Evolutionary conservation across 1,140 invertebrate species (phyloP).

Genomic region (Oncopodura yosiiana): DNA sequence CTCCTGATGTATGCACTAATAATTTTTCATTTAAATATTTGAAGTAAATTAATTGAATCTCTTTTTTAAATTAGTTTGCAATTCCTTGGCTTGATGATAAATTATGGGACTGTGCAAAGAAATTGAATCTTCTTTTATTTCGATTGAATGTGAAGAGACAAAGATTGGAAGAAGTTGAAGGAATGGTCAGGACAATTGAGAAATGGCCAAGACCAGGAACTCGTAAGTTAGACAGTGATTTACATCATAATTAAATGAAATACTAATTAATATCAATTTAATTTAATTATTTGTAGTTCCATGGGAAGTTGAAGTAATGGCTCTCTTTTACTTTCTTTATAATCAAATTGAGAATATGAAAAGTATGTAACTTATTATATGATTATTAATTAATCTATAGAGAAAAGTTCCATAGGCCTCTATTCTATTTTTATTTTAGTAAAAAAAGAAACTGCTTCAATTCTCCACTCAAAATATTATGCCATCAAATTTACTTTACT

Average conservation of each 20-base stretch:
- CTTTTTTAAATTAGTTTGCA: slow-evolving; percentile 10
- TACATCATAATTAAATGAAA: no score
- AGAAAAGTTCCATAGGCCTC: no score
- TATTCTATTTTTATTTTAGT: not conserved
- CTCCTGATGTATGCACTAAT: not conserved
- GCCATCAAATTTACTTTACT: slow-evolving; percentile 10
- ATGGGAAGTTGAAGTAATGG: slow-evolving; percentile 15
- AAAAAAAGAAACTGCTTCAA: slow-evolving; percentile 9
- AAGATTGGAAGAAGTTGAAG: slow-evolving; percentile 17
- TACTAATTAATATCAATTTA: no score
- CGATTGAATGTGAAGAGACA: slow-evolving; percentile 14
- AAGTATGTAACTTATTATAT: slow-evolving; percentile 4
- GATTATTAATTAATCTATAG: not conserved
- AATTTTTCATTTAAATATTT: not conserved
- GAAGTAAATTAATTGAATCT: no score
- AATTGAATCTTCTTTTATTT: slow-evolving; percentile 9
- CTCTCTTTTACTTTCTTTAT: slow-evolving; percentile 3
- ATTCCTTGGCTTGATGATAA: slow-evolving; percentile 21
- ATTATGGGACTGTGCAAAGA: slow-evolving; percentile 18
- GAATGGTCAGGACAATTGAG: slow-evolving; percentile 20
- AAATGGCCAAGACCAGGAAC: slow-evolving; percentile 25
- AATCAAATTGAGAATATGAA: slow-evolving; percentile 17
- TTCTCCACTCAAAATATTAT: slow-evolving; percentile 14
- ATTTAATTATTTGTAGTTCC: no score
- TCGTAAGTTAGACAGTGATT: no score